Evolutionary conservation across 1,140 invertebrate genomes (phyloP), one percentile per base, ranked within the genome.

Genomic region (Pemphigus obesinymphae): DNA sequence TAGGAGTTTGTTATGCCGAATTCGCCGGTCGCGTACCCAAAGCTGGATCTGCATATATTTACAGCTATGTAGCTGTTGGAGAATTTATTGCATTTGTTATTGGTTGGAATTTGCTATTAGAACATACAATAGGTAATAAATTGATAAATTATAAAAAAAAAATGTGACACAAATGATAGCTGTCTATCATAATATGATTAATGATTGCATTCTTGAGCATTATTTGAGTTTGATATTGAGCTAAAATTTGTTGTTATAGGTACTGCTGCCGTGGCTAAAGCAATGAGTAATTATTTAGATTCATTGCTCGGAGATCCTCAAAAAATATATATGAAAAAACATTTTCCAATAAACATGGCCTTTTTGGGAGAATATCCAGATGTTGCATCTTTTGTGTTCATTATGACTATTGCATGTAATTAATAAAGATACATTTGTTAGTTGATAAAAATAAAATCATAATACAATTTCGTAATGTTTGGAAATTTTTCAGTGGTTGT

Each of bases 61-160:
- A 96, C 88, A 95, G 93, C 85, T 97, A 96, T 85, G 94, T 96
- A 4, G 94, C 93, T 29, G 92, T 96, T 58, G 95, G 95, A 0
- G 95, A 97, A 87, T 91, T 92, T 86, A 92, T 89, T 11, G 95
- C 90, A 45, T 97, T 90, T 88, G 90, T 90, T 82, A 94, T 91
- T 85, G 95, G 95, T 29, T 97, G 95, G 95, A 97, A 96, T 87
- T 89, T 96, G 1, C 93, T 97, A 82, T 87, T 97, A 63, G 95
- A 97, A 87, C 97, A 97, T 89, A 91, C 95, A 1, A 96, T 97
- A 84, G 95, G 95, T 92, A n/a, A n/a, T n/a, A n/a, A n/a, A n/a
- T n/a, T n/a, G n/a, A n/a, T n/a, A n/a, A n/a, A n/a, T n/a, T n/a
- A n/a, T n/a, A n/a, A n/a, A n/a, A n/a, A n/a, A n/a, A n/a, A n/a